Base-by-base conservation (phyloP, 2,797 vertebrate genomes). In the Pristis pectinata region DNA sequence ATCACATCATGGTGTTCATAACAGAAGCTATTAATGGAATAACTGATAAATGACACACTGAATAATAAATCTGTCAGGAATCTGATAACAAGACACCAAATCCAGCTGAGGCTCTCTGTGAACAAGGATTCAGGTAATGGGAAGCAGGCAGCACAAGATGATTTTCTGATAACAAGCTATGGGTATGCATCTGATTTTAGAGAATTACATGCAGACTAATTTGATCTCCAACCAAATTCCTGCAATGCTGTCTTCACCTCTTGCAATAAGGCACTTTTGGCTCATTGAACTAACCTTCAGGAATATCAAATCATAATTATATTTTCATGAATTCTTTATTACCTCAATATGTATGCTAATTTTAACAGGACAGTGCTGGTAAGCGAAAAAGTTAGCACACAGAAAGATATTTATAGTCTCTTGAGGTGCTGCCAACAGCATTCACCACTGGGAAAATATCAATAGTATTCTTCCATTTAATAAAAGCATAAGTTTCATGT, bases 321-420 rank as follows among this genome's bases (percentile, higher is more conserved):
- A 53, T 53, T 94, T 92, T 94, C 92, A 94, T 94, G 92, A 94
- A 94, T 94, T 94, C 70, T 94, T 94, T 94, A 94, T 94, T 76
- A 94, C 44, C 72, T 70, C 92, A 94, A 76, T 94, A 72, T 94
- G 64, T 94, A 94, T 94, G 92, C 72, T 94, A 94, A 94, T 94
- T 76, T 49, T 76, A 91, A 53, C 72, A 93, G 67, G 17, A 76
- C 64, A 56, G 70, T 34, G 27, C 70, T 49, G 30, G 24, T 94
- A 34, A 49, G 41, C 72, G 41, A 30, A 74, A 72, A 91, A 49
- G 70, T 94, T 76, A 94, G 4, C 13, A 30, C 41, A 17, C 41
- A 34, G 27, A 30, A 53, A 30, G 41, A 30, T 76, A 49, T 44
- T 72, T 94, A 67, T 34, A 76, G 37, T n/a, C 67, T 44, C 44